phyloP scores from a whole-genome alignment of 1,140 invertebrate species.

The Dysdera silvatica region DNA sequence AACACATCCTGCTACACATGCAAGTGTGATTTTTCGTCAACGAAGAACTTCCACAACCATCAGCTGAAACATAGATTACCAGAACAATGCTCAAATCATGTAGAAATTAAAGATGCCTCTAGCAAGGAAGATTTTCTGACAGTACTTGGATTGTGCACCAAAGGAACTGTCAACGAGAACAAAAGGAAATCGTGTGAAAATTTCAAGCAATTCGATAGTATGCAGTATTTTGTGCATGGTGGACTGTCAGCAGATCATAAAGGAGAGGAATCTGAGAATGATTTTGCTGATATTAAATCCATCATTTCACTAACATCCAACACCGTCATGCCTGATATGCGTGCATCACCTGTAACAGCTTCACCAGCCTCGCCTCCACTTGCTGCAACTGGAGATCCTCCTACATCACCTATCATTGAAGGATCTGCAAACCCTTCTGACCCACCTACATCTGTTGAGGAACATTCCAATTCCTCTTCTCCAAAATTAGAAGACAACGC shows the following conservation, averaged over 20 bases:
- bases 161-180: conserved; percentile 4
- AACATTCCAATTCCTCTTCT: not conserved
- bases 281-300: conserved; percentile 71
- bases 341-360: conserved; percentile 32
- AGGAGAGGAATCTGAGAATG: conserved; percentile 3
- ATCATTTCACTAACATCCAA: conserved; percentile 65
- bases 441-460: conserved; percentile 31
- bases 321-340: conserved; percentile 44
- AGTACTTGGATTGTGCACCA: conserved; percentile 58
- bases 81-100: conserved; percentile 16
- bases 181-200: not conserved
- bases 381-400: not conserved
- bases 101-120: conserved; percentile 17
- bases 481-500: not conserved
- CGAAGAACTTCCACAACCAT: conserved; percentile 37
- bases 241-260: not conserved
- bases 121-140: conserved; percentile 66
- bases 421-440: conserved; percentile 36
- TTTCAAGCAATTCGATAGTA: not conserved
- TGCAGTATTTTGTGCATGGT: not conserved
- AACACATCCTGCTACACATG: conserved; percentile 24
- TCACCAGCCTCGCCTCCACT: conserved; percentile 26
- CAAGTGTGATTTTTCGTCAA: conserved; percentile 39
- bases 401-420: conserved; percentile 33
- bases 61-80: conserved; percentile 40